A percentile compares a stretch with the other conserved stretches of the same genome.
These are phyloP conservation scores for Malurus cyaneus DNA, from an alignment of 2,113 vertebrate genomes.

Conservation along the genomic window DNA sequence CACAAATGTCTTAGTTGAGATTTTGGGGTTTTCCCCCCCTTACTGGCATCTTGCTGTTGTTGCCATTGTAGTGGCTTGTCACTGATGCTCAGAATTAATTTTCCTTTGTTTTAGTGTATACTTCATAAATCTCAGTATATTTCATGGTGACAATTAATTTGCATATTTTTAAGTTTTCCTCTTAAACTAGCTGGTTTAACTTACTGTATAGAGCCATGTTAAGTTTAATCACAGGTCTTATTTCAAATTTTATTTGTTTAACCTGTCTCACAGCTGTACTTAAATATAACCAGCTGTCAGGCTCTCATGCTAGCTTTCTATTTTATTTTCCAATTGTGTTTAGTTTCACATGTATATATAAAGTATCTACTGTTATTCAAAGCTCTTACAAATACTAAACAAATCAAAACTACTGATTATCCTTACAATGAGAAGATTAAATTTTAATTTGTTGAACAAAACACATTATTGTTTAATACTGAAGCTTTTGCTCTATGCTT, in stretches of 20 bases:
- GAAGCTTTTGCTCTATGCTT: neutral
- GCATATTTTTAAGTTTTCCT: neutral
- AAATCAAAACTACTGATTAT: neutral
- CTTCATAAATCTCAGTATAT: neutral
- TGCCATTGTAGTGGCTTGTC: neutral
- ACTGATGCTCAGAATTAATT: neutral
- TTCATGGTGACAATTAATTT: neutral
- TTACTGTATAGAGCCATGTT: neutral
- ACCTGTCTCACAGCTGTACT: neutral
- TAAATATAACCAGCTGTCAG: slow-evolving; percentile 8
- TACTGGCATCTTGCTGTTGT: neutral
- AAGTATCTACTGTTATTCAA: neutral
- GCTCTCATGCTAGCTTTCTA: neutral
- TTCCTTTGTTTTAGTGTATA: neutral
- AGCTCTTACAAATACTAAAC: neutral
- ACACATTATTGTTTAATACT: neutral
- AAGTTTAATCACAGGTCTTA: neutral
- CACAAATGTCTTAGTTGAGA: neutral
- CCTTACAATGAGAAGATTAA: neutral
- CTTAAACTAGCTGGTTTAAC: neutral
- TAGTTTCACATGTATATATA: neutral
- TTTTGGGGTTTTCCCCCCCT: neutral
- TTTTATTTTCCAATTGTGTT: neutral
- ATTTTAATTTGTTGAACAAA: neutral
- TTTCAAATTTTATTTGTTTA: neutral